Evolutionary conservation across 2,888 invertebrate species (phyloP).

Genomic region (Macropis europaea): DNA sequence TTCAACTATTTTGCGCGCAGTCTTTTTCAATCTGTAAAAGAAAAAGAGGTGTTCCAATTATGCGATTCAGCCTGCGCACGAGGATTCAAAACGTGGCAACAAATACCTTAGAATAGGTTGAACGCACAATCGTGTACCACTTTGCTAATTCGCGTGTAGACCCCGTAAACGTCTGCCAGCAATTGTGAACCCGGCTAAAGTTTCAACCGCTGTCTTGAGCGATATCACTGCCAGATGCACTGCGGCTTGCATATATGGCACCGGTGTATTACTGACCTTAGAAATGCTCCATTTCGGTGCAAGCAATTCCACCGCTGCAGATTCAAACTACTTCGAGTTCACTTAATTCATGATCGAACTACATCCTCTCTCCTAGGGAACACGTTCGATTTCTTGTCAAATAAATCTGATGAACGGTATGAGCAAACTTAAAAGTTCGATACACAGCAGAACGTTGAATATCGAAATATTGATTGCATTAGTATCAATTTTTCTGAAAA

Average conservation of each 20-base stretch:
- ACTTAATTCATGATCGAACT: background rate
- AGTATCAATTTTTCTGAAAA: too few relatives aligned
- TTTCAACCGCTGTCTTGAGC: constrained; percentile 43
- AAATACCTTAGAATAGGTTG: background rate
- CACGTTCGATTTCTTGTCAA: background rate
- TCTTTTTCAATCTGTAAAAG: too few relatives aligned
- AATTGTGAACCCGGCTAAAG: constrained; percentile 27
- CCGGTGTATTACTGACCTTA: constrained; percentile 23
- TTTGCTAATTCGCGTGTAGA: background rate
- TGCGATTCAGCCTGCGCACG: too few relatives aligned
- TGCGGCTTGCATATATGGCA: background rate
- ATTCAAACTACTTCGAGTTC: background rate
- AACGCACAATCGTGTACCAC: background rate
- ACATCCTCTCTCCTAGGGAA: background rate
- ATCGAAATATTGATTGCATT: too few relatives aligned
- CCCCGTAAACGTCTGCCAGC: background rate
- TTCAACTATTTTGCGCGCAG: too few relatives aligned
- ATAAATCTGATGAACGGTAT: too few relatives aligned
- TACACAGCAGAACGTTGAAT: too few relatives aligned
- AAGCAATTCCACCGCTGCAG: background rate
- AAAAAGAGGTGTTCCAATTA: too few relatives aligned
- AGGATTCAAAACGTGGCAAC: too few relatives aligned
- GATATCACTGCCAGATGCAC: constrained; percentile 49
- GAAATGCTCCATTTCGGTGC: constrained; percentile 23
- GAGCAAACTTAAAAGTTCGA: too few relatives aligned